Conservation (phyloP, 2,113 vertebrate species). For the Struthidea cinerea region DNA sequence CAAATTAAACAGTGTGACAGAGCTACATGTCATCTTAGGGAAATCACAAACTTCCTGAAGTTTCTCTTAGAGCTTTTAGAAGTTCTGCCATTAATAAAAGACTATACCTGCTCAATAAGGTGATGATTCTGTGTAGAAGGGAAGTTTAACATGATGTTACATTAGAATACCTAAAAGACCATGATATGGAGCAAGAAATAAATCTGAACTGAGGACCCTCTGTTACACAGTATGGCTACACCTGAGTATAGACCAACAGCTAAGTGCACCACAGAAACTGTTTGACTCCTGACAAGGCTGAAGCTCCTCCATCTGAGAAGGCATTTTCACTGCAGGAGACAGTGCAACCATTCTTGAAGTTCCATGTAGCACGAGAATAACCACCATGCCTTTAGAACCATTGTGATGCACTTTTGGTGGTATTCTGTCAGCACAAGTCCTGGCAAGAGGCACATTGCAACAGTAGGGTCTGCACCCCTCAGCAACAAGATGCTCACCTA, state of each 20-base stretch:
- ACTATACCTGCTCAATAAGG: not conserved
- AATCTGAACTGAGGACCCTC: not conserved
- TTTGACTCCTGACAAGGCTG: not conserved
- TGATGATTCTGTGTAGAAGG: not conserved
- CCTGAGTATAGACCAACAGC: not conserved
- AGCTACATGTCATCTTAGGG: not conserved
- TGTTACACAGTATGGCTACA: not conserved
- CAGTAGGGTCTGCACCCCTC: not conserved
- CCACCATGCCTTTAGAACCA: not conserved
- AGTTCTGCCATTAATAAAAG: not conserved
- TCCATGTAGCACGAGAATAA: not conserved
- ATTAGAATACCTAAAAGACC: not conserved
- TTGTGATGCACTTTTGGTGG: fast-evolving
- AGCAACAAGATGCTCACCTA: not conserved
- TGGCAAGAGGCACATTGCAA: not conserved
- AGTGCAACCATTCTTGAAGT: not conserved
- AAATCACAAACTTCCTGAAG: not conserved
- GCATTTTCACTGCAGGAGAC: not conserved
- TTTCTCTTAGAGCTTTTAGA: not conserved
- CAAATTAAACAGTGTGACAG: not conserved
- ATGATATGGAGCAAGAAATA: not conserved
- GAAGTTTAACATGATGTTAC: not conserved
- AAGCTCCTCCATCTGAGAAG: not conserved
- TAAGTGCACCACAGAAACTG: not conserved
- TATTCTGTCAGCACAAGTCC: not conserved